Evolutionary conservation across 2,113 vertebrate genomes (phyloP).

Genomic region (Rhabdomys dilectus): DNA sequence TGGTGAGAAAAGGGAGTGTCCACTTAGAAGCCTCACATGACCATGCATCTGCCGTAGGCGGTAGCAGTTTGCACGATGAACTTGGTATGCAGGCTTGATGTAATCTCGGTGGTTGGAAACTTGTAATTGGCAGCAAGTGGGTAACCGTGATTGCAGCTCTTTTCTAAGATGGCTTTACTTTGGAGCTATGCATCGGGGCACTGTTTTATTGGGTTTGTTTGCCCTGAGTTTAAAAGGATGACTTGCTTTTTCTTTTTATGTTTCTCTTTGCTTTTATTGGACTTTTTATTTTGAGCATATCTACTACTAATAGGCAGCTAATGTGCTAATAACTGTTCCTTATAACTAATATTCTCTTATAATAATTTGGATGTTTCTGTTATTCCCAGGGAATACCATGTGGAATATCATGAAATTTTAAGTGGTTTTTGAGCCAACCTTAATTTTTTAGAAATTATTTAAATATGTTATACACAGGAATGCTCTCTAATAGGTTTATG

Average conservation of each 20-base stretch:
- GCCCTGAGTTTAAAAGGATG: constrained; percentile 29
- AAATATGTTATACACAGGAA: neutral
- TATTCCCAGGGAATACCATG: neutral
- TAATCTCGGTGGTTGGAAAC: constrained; percentile 87
- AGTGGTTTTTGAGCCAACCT: constrained; percentile 19
- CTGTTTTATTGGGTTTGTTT: constrained; percentile 62
- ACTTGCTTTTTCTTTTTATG: constrained; percentile 33
- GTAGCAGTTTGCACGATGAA: constrained; percentile 97
- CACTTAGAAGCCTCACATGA: constrained; percentile 98
- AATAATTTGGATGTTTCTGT: neutral
- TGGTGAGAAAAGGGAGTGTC: constrained; percentile 99
- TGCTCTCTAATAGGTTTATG: neutral
- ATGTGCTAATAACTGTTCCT: constrained; percentile 24
- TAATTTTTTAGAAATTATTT: constrained; percentile 38
- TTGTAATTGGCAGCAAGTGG: constrained; percentile 79
- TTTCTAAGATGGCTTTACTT: constrained; percentile 75
- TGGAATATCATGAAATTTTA: constrained; percentile 40
- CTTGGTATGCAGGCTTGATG: constrained; percentile 94
- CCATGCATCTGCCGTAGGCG: constrained; percentile 95
- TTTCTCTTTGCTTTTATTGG: constrained; percentile 36
- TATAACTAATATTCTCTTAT: constrained; percentile 7
- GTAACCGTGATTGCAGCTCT: constrained; percentile 71
- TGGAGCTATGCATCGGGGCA: constrained; percentile 12
- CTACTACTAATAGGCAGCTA: neutral
- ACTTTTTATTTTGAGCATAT: constrained; percentile 37